Evolutionary conservation across 35 echinoderm and acorn worm species (phyloP).

Genomic region (Ophiothrix spiculata): DNA sequence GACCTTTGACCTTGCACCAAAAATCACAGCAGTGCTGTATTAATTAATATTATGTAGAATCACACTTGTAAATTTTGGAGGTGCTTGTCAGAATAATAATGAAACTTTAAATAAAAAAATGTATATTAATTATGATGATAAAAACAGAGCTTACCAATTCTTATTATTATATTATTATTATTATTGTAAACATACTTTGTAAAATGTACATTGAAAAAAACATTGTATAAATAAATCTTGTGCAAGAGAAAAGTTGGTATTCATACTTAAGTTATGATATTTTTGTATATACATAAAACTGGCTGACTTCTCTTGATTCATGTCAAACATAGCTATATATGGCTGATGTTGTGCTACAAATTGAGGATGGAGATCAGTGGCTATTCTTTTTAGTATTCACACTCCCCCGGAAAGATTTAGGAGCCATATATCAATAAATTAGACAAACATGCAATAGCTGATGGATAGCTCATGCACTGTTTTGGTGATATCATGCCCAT

Average conservation of each 20-base stretch:
- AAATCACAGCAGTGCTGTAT: not conserved
- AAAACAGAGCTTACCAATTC: not conserved
- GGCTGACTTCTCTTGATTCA: not conserved
- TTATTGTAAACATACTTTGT: conserved; percentile 1
- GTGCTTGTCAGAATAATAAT: not conserved
- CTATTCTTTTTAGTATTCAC: too few species aligned
- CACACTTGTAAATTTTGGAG: not conserved
- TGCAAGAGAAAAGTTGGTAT: not conserved
- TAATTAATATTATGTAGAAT: not conserved
- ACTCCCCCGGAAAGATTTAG: too few species aligned
- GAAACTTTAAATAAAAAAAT: not conserved
- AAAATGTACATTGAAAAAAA: conserved; percentile 8
- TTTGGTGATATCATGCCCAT: too few species aligned
- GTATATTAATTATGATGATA: not conserved
- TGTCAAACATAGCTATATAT: not conserved
- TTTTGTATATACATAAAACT: not conserved
- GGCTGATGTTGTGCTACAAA: not conserved
- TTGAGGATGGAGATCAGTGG: too few species aligned
- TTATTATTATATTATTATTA: not conserved
- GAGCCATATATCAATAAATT: too few species aligned
- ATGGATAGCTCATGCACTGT: too few species aligned
- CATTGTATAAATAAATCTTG: not conserved
- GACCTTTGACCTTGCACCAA: too few species aligned
- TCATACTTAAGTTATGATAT: not conserved
- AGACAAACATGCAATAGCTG: too few species aligned